Evolutionary conservation across 2,113 vertebrate species (phyloP), one percentile per base, ranked within the genome.

Genomic region (Eubucco bourcierii): DNA sequence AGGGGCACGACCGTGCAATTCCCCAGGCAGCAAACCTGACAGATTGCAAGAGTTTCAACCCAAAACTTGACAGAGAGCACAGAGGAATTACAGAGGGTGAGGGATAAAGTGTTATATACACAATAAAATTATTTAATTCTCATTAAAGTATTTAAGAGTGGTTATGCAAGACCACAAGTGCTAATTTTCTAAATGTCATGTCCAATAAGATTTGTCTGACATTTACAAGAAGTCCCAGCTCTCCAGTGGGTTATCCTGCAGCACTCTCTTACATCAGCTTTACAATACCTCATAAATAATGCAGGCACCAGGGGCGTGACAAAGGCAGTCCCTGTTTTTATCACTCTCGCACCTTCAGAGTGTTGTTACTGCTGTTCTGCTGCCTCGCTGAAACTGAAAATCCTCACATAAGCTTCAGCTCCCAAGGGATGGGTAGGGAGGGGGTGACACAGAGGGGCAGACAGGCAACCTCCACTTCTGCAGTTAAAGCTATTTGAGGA

Each of bases 141-240:
- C 94, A 86, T 95, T 96, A 96, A 74, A 84, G 96, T 86, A 91
- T 92, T 96, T 94, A 96, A 82, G 80, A 53, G 44, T 84, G 80
- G 90, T 71, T n/a, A 83, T 47, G 78, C 91, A 39, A 46, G 85
- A 93, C 96, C 79, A 94, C 81, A 92, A 96, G 92, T 64, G 94
- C 90, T 96, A 95, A 95, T 95, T 97, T 97, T 97, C 97, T 93
- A 97, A 98, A 98, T 98, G 98, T 97, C 97, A 98, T 91, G 81
- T 97, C 96, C 97, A 97, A 85, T 95, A 94, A 96, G 96, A 56
- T 52, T 74, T 2, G 24, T 46, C 94, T 98, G 98, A 97, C 98
- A 98, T 98, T 98, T 97, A 97, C 96, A 88, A 66, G 95, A 63
- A 97, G 95, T 59, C 91, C 17, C 33, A 88, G 55, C 95, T 97